These are phyloP conservation scores for Dicerorhinus sumatrensis DNA, from an alignment of 2,113 vertebrate species.

Conservation along the genomic window DNA sequence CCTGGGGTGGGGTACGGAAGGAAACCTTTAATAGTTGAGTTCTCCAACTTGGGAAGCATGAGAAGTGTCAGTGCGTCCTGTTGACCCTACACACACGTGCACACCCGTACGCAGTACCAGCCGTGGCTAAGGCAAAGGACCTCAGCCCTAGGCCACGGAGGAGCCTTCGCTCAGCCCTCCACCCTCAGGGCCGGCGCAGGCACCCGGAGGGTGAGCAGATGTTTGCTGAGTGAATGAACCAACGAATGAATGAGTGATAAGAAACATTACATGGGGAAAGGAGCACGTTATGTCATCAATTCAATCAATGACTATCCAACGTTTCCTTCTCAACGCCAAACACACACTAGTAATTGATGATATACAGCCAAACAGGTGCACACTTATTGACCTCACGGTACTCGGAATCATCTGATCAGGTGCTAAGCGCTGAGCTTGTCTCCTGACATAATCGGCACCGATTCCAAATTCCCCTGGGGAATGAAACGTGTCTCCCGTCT, in stretches of 20 bases:
- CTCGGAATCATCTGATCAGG: not conserved
- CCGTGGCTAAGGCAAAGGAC: not conserved
- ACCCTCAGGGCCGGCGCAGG: accelerated
- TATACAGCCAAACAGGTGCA: not conserved
- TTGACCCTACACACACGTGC: accelerated
- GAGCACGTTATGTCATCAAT: accelerated
- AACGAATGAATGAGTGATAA: too few species aligned
- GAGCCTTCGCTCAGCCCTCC: not conserved
- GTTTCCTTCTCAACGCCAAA: not conserved
- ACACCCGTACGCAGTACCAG: too few species aligned
- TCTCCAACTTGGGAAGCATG: too few species aligned
- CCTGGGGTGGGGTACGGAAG: not conserved
- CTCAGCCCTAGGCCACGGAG: accelerated
- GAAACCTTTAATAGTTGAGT: not conserved
- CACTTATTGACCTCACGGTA: accelerated
- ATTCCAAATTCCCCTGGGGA: not conserved
- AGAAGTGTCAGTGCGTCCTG: accelerated
- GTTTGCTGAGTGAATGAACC: not conserved
- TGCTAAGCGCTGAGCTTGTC: accelerated
- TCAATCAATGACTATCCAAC: accelerated
- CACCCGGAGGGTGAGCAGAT: accelerated
- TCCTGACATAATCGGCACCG: accelerated
- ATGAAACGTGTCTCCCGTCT: accelerated
- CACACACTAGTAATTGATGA: accelerated
- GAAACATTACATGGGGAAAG: not conserved